These are phyloP conservation scores for Tamias sibiricus DNA, from an alignment of 2,113 vertebrate species.

Conservation along the genomic window DNA sequence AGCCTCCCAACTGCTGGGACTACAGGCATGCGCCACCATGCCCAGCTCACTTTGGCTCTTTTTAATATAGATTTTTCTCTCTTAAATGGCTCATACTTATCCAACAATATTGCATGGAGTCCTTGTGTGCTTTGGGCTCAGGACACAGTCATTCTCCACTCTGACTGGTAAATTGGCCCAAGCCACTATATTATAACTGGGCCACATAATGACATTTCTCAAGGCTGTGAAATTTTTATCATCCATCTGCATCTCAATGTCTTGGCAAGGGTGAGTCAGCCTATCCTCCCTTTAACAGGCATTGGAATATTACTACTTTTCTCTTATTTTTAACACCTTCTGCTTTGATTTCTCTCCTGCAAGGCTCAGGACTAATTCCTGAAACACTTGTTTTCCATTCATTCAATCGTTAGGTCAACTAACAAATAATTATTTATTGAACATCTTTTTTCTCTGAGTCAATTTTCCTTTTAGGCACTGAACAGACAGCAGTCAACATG, in stretches of 20 bases:
- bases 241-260: background rate
- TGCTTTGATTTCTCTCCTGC: background rate
- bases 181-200: background rate
- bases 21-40: no score
- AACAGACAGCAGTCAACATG: background rate
- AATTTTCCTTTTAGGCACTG: background rate
- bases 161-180: background rate
- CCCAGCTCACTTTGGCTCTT: background rate
- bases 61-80: background rate
- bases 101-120: background rate
- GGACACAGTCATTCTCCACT: background rate
- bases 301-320: background rate
- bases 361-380: background rate
- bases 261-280: background rate
- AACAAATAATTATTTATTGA: slow-evolving; percentile 37
- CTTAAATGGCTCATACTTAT: background rate
- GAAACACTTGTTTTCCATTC: background rate
- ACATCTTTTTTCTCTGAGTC: background rate
- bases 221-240: background rate
- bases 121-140: background rate
- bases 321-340: background rate
- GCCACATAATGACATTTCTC: background rate
- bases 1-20: no score
- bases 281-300: background rate
- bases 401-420: background rate